Conservation (phyloP, 2,888 invertebrate species). For the Temnothorax rugatulus region DNA sequence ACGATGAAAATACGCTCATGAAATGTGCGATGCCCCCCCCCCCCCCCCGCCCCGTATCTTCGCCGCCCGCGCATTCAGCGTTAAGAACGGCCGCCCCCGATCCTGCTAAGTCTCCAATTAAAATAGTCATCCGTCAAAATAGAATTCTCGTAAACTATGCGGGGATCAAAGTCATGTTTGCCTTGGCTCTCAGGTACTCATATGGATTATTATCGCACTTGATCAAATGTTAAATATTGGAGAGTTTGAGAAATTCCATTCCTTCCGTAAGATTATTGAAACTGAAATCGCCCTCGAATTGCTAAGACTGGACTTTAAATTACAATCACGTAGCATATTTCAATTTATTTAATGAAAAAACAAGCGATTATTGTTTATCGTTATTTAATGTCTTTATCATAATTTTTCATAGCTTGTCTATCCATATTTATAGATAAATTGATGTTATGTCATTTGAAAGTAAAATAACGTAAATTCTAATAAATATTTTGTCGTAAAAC, state of each 20-base stretch:
- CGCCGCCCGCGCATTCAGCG: not conserved
- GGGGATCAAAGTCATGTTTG: not conserved
- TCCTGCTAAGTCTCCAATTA: constrained; percentile 11
- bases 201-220: not conserved
- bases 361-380: not conserved
- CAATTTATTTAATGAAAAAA: not conserved
- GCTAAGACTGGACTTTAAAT: not conserved
- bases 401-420: not conserved
- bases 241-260: not conserved
- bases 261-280: not conserved
- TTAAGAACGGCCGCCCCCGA: not conserved
- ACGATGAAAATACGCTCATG: constrained; percentile 35
- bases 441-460: not conserved
- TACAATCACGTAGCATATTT: not conserved
- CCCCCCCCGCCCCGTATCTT: not conserved
- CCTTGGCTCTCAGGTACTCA: not conserved
- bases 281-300: not conserved
- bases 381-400: not conserved
- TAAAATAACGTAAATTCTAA: not conserved
- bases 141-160: not conserved
- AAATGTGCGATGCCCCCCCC: not conserved
- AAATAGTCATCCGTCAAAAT: constrained; percentile 39
- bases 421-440: not conserved
- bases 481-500: not conserved
- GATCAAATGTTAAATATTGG: not conserved